Base-by-base conservation (phyloP, 2,888 invertebrate species). In the Empis livida region DNA sequence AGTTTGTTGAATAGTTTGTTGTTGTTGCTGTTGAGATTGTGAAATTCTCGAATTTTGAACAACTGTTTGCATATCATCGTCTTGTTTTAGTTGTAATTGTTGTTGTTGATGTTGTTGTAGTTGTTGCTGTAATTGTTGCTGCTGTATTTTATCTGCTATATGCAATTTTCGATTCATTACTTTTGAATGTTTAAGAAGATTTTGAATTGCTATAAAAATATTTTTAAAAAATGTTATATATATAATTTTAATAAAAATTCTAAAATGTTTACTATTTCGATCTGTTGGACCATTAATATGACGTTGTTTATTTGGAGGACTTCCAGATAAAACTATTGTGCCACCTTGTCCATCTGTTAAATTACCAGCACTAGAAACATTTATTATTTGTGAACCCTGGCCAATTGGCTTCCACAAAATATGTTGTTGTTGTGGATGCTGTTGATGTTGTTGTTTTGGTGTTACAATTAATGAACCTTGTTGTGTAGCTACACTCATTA, bases 201-300 rank as follows among this genome's bases (percentile, higher is more conserved):
- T 47, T 44, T 53, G 67, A 45, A 66, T 59, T 47, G 64, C 68
- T 68, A 54, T 14, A 57, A 58, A 16, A 38, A 15, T 35, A 41
- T 31, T 9, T 23, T 27, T 15, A 47, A n/a, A 20, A 20, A 20
- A 5, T 20, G 5, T 20, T 20, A 20, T 5, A 20, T 20, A 20
- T 20, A 20, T 20, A 5, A 20, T 20, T 5, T 20, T n/a, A n/a
- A n/a, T n/a, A n/a, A n/a, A n/a, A n/a, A n/a, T n/a, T n/a, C n/a
- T n/a, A n/a, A n/a, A n/a, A n/a, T n/a, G n/a, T n/a, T 56, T 60
- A 51, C 63, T 63, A 43, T 68, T 52, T 43, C 49, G 48, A 43
- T 54, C 54, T 9, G 50, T 63, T 14, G 68, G 68, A 42, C 68
- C 68, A 52, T 69, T 69, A 1, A 65, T 55, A 50, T 67, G 67